phyloP scores from a whole-genome alignment of 1,140 invertebrate genomes.

The Meloidogyne exigua region DNA sequence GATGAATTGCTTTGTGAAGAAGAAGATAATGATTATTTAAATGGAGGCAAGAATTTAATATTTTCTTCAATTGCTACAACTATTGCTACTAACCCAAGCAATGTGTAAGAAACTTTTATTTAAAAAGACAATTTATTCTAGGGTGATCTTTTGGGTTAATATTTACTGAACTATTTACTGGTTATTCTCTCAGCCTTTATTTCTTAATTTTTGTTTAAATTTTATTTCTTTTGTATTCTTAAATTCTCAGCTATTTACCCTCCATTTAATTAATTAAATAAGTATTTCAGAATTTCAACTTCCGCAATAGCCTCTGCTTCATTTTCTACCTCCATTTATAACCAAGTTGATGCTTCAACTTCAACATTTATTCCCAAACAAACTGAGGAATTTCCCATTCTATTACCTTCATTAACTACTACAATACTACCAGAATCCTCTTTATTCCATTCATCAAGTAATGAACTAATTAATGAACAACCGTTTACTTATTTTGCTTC shows the following conservation, averaged over 20 bases:
- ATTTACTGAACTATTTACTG: too few relatives aligned
- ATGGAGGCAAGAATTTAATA: background rate
- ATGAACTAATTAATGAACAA: background rate
- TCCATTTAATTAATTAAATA: too few relatives aligned
- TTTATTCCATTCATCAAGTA: background rate
- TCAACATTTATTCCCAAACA: background rate
- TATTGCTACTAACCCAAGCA: background rate
- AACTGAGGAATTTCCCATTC: background rate
- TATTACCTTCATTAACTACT: background rate
- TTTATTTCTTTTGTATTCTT: too few relatives aligned
- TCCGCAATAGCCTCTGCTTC: background rate
- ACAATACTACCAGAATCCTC: background rate
- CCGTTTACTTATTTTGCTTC: background rate
- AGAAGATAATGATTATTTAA: background rate
- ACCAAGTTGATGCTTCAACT: background rate
- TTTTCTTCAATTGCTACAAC: background rate
- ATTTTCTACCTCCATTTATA: background rate
- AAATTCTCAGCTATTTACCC: too few relatives aligned
- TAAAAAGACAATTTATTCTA: too few relatives aligned
- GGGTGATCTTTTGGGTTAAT: too few relatives aligned
- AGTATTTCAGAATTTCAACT: background rate
- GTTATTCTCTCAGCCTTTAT: too few relatives aligned
- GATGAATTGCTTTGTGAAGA: constrained; percentile 36
- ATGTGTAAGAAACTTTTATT: background rate
- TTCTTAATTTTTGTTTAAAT: too few relatives aligned